A percentile compares a stretch with the other conserved stretches of the same genome.
These are phyloP conservation scores for Plusia festucae DNA, from an alignment of 2,888 invertebrate genomes.

Conservation along the genomic window DNA sequence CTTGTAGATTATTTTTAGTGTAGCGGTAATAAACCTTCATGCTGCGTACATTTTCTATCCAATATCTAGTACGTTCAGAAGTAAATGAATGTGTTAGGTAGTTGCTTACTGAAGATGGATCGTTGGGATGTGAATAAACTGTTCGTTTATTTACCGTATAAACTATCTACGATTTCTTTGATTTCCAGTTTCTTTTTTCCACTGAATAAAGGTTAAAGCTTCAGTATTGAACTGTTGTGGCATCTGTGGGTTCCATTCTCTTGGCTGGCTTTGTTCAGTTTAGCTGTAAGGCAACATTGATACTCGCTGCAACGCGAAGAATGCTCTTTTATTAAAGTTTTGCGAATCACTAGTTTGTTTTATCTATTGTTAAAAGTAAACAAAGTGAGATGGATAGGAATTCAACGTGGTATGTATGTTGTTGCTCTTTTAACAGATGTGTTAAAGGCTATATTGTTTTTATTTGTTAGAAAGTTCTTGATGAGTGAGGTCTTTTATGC, in stretches of 20 bases:
- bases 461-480: too few species aligned
- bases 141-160: background rate
- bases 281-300: slow-evolving; percentile 21
- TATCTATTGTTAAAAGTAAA: slow-evolving; percentile 35
- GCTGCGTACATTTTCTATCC: background rate
- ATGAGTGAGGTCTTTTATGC: too few species aligned
- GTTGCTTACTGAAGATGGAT: slow-evolving; percentile 2
- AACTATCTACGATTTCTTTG: slow-evolving; percentile 24
- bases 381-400: slow-evolving; percentile 31
- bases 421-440: background rate
- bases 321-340: slow-evolving; percentile 49
- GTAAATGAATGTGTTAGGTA: background rate
- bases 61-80: background rate
- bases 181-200: slow-evolving; percentile 41
- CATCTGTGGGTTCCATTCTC: slow-evolving; percentile 41
- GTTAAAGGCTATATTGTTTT: background rate
- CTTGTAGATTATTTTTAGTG: too few species aligned
- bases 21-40: too few species aligned
- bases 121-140: background rate
- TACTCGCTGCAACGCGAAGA: slow-evolving; percentile 29
- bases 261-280: slow-evolving; percentile 36
- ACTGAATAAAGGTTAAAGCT: slow-evolving; percentile 31
- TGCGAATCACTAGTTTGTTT: slow-evolving; percentile 15
- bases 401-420: slow-evolving; percentile 3
- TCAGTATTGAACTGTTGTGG: slow-evolving; percentile 48